These are phyloP conservation scores for Anoura caudifer DNA, from an alignment of 2,113 vertebrate species.

Conservation along the genomic window DNA sequence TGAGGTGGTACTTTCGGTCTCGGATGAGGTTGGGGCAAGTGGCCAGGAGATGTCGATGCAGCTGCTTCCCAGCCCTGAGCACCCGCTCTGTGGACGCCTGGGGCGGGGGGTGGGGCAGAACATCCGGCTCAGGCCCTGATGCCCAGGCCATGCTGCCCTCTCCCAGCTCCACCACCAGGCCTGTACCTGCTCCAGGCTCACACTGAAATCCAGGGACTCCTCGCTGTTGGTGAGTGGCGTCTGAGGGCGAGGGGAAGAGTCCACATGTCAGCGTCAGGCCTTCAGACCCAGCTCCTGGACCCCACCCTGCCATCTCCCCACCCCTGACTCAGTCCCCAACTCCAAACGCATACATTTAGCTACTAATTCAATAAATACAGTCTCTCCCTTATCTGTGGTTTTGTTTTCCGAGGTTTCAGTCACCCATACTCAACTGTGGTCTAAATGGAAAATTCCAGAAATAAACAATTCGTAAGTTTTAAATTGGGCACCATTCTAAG, in stretches of 20 bases:
- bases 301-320: too few relatives aligned
- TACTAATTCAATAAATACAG: not conserved
- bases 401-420: not conserved
- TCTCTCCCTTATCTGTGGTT: not conserved
- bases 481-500: not conserved
- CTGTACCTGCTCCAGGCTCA: slow-evolving; percentile 81
- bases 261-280: not conserved
- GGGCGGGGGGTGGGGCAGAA: not conserved
- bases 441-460: not conserved
- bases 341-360: not conserved
- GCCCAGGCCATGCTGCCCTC: not conserved
- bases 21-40: slow-evolving; percentile 87
- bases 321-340: not conserved
- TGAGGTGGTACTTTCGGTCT: slow-evolving; percentile 92
- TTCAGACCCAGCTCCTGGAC: not conserved
- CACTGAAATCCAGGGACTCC: slow-evolving; percentile 78
- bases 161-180: accelerated
- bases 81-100: slow-evolving; percentile 91
- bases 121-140: not conserved
- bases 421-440: not conserved
- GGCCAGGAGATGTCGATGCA: slow-evolving; percentile 83
- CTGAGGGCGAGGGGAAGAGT: slow-evolving; percentile 57
- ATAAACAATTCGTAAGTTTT: not conserved
- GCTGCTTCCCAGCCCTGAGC: slow-evolving; percentile 87
- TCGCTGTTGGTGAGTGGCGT: slow-evolving; percentile 79